phyloP scores from a whole-genome alignment of 2,888 invertebrate species.

The Calliphora vomitoria region DNA sequence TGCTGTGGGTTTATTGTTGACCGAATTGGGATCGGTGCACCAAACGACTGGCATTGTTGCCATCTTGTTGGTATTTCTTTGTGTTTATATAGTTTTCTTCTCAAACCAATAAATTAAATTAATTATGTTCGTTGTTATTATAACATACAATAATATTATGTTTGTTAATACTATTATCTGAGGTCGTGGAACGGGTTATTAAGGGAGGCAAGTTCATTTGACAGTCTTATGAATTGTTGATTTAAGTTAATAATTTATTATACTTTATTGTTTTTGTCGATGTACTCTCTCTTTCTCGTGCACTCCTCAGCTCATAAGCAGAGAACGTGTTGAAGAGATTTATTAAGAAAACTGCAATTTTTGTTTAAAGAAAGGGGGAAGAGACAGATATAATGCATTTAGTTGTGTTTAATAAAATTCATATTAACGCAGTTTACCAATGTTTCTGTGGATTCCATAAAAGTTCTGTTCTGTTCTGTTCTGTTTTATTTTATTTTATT shows the following conservation, averaged over 20 bases:
- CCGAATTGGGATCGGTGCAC: constrained; percentile 85
- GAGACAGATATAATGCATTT: constrained; percentile 1
- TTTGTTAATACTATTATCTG: neutral
- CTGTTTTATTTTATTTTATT: no score
- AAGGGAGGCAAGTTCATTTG: constrained; percentile 52
- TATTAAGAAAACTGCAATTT: constrained; percentile 40
- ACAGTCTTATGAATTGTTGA: constrained; percentile 43
- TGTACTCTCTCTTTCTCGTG: neutral
- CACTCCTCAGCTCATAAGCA: neutral
- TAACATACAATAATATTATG: neutral
- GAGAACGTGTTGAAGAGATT: neutral
- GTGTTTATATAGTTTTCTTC: neutral
- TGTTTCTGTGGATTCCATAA: constrained; percentile 40
- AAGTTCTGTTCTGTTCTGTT: no score
- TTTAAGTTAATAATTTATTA: constrained; percentile 3
- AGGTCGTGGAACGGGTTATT: neutral
- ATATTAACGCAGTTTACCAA: constrained; percentile 57
- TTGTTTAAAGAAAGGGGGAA: constrained; percentile 26
- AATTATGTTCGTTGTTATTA: neutral
- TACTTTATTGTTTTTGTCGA: neutral
- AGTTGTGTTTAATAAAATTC: constrained; percentile 5
- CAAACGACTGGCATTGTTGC: constrained; percentile 85
- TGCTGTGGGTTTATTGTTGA: constrained; percentile 84
- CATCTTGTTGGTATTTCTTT: constrained; percentile 76
- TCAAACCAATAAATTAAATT: neutral